These are phyloP conservation scores for Cynopterus sphinx DNA, from an alignment of 2,797 vertebrate species.

Conservation along the genomic window DNA sequence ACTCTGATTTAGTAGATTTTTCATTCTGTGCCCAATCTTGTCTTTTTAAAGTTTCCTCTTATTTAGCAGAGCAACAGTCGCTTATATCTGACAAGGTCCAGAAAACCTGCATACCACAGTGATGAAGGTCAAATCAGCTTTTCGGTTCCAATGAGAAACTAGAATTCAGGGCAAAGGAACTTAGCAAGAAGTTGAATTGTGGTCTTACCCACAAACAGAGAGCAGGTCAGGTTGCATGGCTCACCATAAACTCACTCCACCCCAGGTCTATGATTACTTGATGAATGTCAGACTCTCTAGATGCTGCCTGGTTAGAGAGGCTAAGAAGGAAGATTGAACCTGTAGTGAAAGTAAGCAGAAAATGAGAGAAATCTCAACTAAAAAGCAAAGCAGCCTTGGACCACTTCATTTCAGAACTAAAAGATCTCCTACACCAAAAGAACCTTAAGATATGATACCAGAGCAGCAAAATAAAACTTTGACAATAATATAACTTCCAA, in stretches of 20 bases:
- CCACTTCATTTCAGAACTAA: not conserved
- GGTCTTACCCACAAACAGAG: not conserved
- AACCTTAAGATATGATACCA: not conserved
- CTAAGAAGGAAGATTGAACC: not conserved
- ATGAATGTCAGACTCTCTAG: not conserved
- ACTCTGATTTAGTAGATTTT: slow-evolving; percentile 3
- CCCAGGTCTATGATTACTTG: not conserved
- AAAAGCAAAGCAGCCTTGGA: not conserved
- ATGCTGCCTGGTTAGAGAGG: not conserved
- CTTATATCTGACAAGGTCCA: slow-evolving; percentile 17
- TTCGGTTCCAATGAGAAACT: slow-evolving; percentile 4
- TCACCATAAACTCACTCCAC: not conserved
- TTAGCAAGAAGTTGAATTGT: not conserved
- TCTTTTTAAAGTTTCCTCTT: slow-evolving; percentile 29
- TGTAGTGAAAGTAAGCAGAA: not conserved
- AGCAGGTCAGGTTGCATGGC: not conserved
- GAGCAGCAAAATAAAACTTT: not conserved
- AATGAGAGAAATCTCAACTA: not conserved
- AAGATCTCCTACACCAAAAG: not conserved
- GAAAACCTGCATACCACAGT: not conserved
- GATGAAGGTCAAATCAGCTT: not conserved
- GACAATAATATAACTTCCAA: not conserved
- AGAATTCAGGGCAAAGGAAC: not conserved
- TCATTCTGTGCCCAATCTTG: slow-evolving; percentile 36
- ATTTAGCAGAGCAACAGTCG: not conserved